These are phyloP conservation scores for Ophthalmolycus amberensis DNA, from an alignment of 2,113 vertebrate genomes.

Conservation along the genomic window DNA sequence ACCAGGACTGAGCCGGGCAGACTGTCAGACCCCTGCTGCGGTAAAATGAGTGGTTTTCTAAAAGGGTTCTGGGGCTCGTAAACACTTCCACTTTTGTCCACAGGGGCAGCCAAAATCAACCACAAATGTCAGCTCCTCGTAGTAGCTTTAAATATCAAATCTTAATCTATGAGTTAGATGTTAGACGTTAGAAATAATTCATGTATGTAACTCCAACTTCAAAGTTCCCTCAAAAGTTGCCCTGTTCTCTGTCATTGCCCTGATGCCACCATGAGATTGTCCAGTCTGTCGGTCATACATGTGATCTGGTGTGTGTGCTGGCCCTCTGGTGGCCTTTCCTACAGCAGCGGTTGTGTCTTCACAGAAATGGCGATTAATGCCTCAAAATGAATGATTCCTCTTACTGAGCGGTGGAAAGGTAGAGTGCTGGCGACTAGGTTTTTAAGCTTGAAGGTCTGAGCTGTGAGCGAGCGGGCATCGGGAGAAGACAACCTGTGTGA, in stretches of 20 bases:
- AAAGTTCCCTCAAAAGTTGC: not conserved
- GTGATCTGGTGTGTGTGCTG: not conserved
- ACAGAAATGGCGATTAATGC: not conserved
- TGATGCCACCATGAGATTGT: not conserved
- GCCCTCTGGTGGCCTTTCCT: not conserved
- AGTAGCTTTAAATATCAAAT: not conserved
- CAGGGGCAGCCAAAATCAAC: not conserved
- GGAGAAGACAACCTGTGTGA: constrained; percentile 46
- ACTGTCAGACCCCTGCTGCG: too few species aligned
- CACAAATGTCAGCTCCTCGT: not conserved
- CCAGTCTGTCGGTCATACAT: not conserved
- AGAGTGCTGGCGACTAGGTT: not conserved
- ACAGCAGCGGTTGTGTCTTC: not conserved
- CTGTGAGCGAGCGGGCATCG: constrained; percentile 38
- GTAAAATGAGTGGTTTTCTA: not conserved
- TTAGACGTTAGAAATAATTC: not conserved
- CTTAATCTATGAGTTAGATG: not conserved
- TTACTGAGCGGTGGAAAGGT: constrained; percentile 16
- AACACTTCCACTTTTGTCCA: not conserved
- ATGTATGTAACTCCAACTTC: not conserved
- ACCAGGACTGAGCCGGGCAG: too few species aligned
- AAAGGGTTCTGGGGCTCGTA: not conserved
- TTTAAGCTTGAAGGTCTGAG: constrained; percentile 33
- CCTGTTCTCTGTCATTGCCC: not conserved
- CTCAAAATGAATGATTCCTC: constrained; percentile 27